A percentile compares a stretch with the other conserved stretches of the same genome.
These are phyloP conservation scores for Burhinus oedicnemus DNA, from an alignment of 2,113 vertebrate genomes.

Conservation along the genomic window DNA sequence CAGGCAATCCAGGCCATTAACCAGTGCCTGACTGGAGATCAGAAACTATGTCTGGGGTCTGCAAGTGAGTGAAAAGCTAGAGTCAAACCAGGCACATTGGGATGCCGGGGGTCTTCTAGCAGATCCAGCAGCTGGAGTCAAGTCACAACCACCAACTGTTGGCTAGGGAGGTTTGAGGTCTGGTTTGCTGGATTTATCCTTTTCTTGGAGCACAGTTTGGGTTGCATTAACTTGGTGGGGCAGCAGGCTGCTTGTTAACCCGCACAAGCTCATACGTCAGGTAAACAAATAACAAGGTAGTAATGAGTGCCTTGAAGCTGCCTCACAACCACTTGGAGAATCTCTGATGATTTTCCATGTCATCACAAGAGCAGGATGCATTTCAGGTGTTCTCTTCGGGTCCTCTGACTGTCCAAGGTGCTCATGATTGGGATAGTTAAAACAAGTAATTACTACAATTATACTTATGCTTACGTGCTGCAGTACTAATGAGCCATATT, in stretches of 20 bases:
- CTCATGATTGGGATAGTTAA: neutral
- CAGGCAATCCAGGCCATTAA: neutral
- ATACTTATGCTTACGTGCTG: neutral
- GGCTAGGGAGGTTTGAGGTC: neutral
- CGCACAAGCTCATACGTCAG: neutral
- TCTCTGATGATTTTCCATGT: neutral
- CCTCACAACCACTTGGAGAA: neutral
- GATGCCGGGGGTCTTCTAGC: neutral
- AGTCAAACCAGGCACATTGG: neutral
- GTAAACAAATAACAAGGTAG: neutral
- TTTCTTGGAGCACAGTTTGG: neutral
- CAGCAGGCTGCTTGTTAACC: neutral
- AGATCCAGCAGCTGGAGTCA: neutral
- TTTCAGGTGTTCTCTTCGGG: neutral
- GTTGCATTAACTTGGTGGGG: neutral
- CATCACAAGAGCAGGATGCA: neutral
- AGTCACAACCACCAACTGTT: neutral
- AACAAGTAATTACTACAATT: neutral
- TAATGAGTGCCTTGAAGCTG: neutral
- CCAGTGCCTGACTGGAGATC: neutral
- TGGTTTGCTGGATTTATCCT: neutral
- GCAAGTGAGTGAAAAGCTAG: neutral
- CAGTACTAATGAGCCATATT: neutral
- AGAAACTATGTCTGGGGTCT: neutral
- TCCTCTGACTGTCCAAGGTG: neutral